These are phyloP conservation scores for Pogona vitticeps DNA, from an alignment of 2,113 vertebrate species.

Conservation along the genomic window DNA sequence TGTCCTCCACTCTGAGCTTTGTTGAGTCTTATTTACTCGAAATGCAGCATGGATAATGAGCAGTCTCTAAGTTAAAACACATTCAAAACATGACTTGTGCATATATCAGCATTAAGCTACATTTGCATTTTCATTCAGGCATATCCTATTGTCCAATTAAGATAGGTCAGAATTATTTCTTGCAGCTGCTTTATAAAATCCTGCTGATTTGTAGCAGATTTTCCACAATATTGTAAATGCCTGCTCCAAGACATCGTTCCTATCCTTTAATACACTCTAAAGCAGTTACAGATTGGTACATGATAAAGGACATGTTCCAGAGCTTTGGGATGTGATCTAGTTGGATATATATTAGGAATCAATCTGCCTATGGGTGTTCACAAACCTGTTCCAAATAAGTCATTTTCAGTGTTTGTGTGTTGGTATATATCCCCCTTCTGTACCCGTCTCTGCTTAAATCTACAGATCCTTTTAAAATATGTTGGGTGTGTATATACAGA, in stretches of 20 bases:
- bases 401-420: background rate
- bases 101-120: background rate
- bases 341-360: background rate
- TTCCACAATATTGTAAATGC: background rate
- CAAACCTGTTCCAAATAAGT: background rate
- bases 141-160: background rate
- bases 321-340: background rate
- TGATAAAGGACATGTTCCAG: background rate
- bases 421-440: background rate
- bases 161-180: background rate
- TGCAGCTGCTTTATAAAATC: background rate
- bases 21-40: background rate
- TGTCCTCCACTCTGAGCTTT: background rate
- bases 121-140: background rate
- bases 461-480: background rate
- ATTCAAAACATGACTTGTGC: background rate
- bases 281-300: background rate
- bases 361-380: background rate
- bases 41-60: slow-evolving; percentile 5
- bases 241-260: background rate
- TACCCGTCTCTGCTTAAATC: background rate
- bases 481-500: background rate
- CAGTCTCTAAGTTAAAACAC: background rate
- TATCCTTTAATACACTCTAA: background rate
- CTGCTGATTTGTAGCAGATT: slow-evolving; percentile 3